These are phyloP conservation scores for Cecidostiba fungosa DNA, from an alignment of 2,888 invertebrate genomes.

Conservation along the genomic window DNA sequence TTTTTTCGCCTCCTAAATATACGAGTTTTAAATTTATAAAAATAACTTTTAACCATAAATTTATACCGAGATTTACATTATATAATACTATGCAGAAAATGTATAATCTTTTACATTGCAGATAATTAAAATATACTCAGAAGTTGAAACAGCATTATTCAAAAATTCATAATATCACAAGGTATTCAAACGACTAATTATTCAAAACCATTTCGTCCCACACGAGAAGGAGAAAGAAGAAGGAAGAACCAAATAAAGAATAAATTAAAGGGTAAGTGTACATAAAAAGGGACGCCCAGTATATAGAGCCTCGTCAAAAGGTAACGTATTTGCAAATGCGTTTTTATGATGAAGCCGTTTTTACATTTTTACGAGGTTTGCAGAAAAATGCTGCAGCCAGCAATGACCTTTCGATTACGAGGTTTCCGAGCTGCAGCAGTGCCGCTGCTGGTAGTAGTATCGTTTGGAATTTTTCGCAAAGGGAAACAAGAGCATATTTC, in stretches of 20 bases:
- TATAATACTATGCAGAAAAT: too few species aligned
- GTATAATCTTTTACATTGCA: too few species aligned
- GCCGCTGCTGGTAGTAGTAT: neutral
- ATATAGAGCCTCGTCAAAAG: neutral
- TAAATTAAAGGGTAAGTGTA: too few species aligned
- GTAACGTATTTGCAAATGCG: slow-evolving; percentile 17
- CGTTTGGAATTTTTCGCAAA: slow-evolving; percentile 33
- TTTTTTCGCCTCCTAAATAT: too few species aligned
- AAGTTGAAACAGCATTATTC: neutral
- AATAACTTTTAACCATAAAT: too few species aligned
- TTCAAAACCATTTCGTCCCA: neutral
- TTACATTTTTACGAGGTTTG: slow-evolving; percentile 29
- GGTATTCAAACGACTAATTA: neutral
- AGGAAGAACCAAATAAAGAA: neutral
- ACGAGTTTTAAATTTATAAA: too few species aligned
- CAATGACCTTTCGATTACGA: neutral
- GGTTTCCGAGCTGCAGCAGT: neutral
- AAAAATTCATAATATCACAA: neutral
- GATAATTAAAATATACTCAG: too few species aligned
- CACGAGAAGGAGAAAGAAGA: too few species aligned
- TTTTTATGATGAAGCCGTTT: slow-evolving; percentile 29
- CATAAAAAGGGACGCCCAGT: slow-evolving; percentile 3
- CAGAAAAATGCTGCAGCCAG: neutral
- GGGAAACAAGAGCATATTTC: slow-evolving; percentile 40
- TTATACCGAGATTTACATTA: too few species aligned